Evolutionary conservation across 2,113 vertebrate species (phyloP).

Genomic region (Eptatretus burgeri): DNA sequence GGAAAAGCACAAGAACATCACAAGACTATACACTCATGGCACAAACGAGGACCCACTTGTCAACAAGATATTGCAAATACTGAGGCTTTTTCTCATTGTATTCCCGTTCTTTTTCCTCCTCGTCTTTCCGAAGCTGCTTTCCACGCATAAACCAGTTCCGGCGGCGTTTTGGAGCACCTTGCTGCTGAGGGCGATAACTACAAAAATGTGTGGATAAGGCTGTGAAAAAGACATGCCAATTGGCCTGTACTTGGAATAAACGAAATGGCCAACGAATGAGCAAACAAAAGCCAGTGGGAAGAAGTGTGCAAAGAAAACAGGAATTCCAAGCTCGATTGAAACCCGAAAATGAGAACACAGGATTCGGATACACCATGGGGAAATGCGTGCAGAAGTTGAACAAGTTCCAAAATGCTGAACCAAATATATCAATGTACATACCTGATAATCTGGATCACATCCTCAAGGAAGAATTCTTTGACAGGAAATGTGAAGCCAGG

Average conservation of each 20-base stretch:
- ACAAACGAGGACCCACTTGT: conserved; percentile 18
- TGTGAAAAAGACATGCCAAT: no score
- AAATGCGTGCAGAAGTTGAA: neutral
- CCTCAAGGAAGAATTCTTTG: conserved; percentile 56
- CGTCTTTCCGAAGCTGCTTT: conserved; percentile 29
- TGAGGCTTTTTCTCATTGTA: conserved; percentile 55
- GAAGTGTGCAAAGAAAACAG: neutral
- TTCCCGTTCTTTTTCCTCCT: conserved; percentile 48
- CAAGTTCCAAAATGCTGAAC: no score
- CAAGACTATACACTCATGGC: no score
- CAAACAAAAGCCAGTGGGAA: neutral
- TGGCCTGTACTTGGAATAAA: no score
- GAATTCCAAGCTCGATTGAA: no score
- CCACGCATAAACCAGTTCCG: conserved; percentile 61
- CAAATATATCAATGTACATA: conserved; percentile 12
- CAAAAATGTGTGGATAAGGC: neutral
- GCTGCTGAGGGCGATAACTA: conserved; percentile 35
- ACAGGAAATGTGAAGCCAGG: conserved; percentile 81
- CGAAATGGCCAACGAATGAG: no score
- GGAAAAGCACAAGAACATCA: no score
- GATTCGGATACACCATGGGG: neutral
- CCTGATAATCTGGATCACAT: conserved; percentile 59
- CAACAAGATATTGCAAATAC: conserved; percentile 30
- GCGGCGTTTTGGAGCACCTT: conserved; percentile 20
- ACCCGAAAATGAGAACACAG: neutral